Percentiles rank a stretch among this genome's conserved stretches.
These are phyloP conservation scores for Tetropium fuscum DNA, from an alignment of 2,888 invertebrate species.

Conservation along the genomic window DNA sequence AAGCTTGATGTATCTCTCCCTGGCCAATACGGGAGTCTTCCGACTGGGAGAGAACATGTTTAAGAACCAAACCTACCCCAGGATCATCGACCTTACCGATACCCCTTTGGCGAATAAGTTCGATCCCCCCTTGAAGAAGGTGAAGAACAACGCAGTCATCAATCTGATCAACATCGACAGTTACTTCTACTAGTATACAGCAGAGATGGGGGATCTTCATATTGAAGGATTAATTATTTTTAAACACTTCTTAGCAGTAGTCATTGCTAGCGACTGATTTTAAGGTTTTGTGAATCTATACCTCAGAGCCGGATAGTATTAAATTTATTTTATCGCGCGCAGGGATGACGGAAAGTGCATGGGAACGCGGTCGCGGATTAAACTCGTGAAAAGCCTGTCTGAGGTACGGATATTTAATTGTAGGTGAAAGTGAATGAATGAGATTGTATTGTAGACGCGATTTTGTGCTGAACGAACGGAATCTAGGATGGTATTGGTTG, in stretches of 20 bases:
- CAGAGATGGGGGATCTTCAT: constrained; percentile 20
- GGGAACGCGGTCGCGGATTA: too few relatives aligned
- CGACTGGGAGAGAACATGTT: constrained; percentile 60
- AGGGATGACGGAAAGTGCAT: too few relatives aligned
- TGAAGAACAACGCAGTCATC: constrained; percentile 55
- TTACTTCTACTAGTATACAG: constrained; percentile 25
- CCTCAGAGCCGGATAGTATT: constrained; percentile 36
- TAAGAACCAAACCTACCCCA: constrained; percentile 52
- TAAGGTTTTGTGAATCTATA: constrained; percentile 22
- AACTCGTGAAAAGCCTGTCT: too few relatives aligned
- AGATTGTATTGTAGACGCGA: too few relatives aligned
- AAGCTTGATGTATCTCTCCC: constrained; percentile 59
- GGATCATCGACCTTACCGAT: constrained; percentile 58
- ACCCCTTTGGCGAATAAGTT: constrained; percentile 60
- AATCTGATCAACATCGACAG: constrained; percentile 53
- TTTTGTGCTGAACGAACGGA: too few relatives aligned
- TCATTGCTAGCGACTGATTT: constrained; percentile 36
- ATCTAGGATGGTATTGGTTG: too few relatives aligned
- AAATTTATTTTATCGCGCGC: too few relatives aligned
- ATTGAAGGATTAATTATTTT: constrained; percentile 19
- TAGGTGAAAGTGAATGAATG: too few relatives aligned
- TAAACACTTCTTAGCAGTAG: constrained; percentile 20
- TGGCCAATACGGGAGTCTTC: constrained; percentile 60
- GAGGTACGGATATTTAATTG: too few relatives aligned
- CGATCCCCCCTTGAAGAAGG: constrained; percentile 59